Base-by-base conservation (phyloP, 2,113 vertebrate genomes). In the Chrysemys picta region DNA sequence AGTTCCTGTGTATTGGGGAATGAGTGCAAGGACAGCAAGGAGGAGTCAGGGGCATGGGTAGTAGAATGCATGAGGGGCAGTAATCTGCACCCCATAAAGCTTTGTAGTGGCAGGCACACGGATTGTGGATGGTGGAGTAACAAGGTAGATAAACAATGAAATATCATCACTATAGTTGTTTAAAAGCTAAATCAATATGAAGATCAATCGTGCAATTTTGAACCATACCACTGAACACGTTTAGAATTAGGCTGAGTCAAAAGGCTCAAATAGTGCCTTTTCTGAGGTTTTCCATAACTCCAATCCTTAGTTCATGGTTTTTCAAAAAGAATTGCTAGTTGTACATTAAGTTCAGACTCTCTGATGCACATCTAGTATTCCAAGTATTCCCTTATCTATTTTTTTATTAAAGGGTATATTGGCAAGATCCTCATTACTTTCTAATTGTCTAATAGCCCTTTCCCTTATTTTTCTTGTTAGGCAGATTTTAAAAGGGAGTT, bases 81-180 rank as follows among this genome's bases (percentile, higher is more conserved):
- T 87, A 6, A 27, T 27, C 4, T 56, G 2, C 54, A 78, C 57
- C 22, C 10, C 4, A 1, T 45, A 29, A 10, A 38, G 45, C 84
- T 38, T 38, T 62, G 1, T 14, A 8, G 22, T 19, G 14, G 25
- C 10, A 83, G 6, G 72, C 94, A 13, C 0, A 0, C 19, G 10
- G 12, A 90, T 93, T 59, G 13, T 84, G 53, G 42, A 45, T 75
- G 21, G 50, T 86, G 50, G 22, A 29, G 29, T 12, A 54, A 29
- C n/a, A n/a, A 53, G 2, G 19, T 47, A 79, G 50, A 94, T 47
- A 25, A 35, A 85, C 31, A 82, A 13, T 87, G 31, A 88, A 76
- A 38, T 31, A 52, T 29, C 54, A 6, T 56, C 57, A 50, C 31
- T 13, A 38, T n/a, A 82, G 12, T 1, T 91, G 19, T 86, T 88